These are phyloP conservation scores for Cephus runcator DNA, from an alignment of 2,888 invertebrate genomes.

Conservation along the genomic window DNA sequence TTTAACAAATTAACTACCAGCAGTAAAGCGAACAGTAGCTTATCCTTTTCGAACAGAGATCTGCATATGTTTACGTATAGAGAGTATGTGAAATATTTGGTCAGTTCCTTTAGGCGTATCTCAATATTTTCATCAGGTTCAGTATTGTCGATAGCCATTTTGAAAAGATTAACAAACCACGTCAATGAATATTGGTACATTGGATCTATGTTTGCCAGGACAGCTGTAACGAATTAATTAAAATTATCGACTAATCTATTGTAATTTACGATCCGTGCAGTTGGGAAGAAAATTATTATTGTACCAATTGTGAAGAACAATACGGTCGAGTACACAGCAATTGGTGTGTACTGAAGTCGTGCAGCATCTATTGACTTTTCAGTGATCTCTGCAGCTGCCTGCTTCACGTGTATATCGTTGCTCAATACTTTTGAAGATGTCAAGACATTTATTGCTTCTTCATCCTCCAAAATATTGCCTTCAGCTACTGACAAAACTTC, in stretches of 20 bases:
- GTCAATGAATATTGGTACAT: constrained; percentile 97
- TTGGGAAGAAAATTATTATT: background rate
- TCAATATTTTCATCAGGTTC: constrained; percentile 85
- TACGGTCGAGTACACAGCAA: constrained; percentile 89
- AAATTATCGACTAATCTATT: background rate
- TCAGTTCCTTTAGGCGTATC: constrained; percentile 79
- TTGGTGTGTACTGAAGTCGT: constrained; percentile 87
- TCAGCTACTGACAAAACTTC: constrained; percentile 78
- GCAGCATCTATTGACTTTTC: constrained; percentile 90
- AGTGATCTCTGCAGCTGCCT: constrained; percentile 88
- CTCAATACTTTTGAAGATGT: constrained; percentile 91
- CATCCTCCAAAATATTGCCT: constrained; percentile 89
- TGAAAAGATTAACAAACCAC: constrained; percentile 94
- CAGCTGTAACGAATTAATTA: constrained; percentile 68
- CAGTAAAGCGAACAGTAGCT: constrained; percentile 86
- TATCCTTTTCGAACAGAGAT: constrained; percentile 95
- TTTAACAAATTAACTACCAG: constrained; percentile 78
- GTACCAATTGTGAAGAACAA: constrained; percentile 90
- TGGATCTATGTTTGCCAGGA: constrained; percentile 91
- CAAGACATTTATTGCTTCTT: constrained; percentile 85
- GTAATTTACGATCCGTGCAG: background rate
- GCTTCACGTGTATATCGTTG: constrained; percentile 92
- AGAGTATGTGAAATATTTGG: constrained; percentile 86
- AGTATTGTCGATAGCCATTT: constrained; percentile 86
- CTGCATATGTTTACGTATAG: constrained; percentile 92